Evolutionary conservation across 2,888 invertebrate genomes (phyloP), one percentile per base, ranked within the genome.

Genomic region (Philhelius pedissequus): DNA sequence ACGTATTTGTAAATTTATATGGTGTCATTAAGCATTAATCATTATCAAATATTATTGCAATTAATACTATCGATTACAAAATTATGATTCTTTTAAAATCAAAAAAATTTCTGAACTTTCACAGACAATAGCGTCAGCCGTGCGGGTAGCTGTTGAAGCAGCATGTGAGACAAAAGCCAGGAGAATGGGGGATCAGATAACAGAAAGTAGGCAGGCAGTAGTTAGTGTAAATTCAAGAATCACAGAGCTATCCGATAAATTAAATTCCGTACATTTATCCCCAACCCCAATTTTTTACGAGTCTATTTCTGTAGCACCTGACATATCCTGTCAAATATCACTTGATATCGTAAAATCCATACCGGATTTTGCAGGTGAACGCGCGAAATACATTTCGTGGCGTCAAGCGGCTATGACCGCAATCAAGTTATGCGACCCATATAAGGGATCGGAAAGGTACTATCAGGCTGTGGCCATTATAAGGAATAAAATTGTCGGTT

Each of bases 331-430:
- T 18, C 27, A 64, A n/a, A 45, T 27, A 45, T 54, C 50, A 3
- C 6, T 69, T 13, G 77, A 69, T 20, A 5, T 77, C 1, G 32
- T 60, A 0, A 60, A 69, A 52, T 60, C 58, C 1, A 15, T 69
- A 22, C 58, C 69, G 1, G 75, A 68, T 7, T 69, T 77, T 27
- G 4, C 9, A 15, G 60, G 76, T 9, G 32, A 69, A 52, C 52
- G 52, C 1, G 15, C 30, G 7, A 27, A 11, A 27, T 68, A 58
- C 18, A 20, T 58, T 35, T 68, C 58, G 4, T 76, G 68, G 76
- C 48, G 58, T 30, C 68, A 60, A 60, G 50, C 71, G 27, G 27
- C 71, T 1, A 48, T 50, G 7, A 50, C 60, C 2, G 71, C 69
- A 13, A 69, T 71, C 6, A 35, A 25, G 4, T 25, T 48, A 18